These are phyloP conservation scores for Venturia canescens DNA, from an alignment of 1,140 invertebrate genomes.

Conservation along the genomic window DNA sequence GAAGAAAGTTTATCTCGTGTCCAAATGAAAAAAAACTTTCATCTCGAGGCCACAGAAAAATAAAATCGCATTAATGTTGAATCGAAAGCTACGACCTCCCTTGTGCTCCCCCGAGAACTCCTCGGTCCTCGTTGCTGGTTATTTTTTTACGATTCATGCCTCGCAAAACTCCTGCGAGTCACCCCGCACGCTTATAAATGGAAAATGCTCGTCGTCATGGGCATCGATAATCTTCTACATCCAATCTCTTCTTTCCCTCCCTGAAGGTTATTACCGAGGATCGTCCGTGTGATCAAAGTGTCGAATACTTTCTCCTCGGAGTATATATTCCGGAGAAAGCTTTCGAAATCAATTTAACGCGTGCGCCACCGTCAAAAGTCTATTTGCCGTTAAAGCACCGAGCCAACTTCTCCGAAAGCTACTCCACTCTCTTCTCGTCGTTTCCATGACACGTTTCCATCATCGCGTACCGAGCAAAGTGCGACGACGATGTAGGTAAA, in stretches of 20 bases:
- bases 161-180: slow-evolving; percentile 44
- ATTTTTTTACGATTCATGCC: slow-evolving; percentile 65
- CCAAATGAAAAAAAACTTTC: background rate
- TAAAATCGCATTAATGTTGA: background rate
- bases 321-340: background rate
- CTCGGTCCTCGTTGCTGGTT: slow-evolving; percentile 43
- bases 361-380: slow-evolving; percentile 41
- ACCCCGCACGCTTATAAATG: slow-evolving; percentile 68
- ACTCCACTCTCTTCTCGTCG: background rate
- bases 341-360: slow-evolving; percentile 41
- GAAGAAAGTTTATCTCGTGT: slow-evolving; percentile 72
- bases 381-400: slow-evolving; percentile 30
- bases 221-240: slow-evolving; percentile 17
- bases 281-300: slow-evolving; percentile 16
- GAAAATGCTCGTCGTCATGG: background rate
- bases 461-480: slow-evolving; percentile 6
- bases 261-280: background rate
- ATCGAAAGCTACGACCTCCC: background rate
- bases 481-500: background rate
- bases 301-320: background rate
- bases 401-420: background rate
- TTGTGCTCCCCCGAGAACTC: background rate
- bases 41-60: too few relatives aligned
- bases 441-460: slow-evolving; percentile 13
- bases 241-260: background rate